Conservation (phyloP, 1,140 invertebrate species). For the Drosophila serrata region DNA sequence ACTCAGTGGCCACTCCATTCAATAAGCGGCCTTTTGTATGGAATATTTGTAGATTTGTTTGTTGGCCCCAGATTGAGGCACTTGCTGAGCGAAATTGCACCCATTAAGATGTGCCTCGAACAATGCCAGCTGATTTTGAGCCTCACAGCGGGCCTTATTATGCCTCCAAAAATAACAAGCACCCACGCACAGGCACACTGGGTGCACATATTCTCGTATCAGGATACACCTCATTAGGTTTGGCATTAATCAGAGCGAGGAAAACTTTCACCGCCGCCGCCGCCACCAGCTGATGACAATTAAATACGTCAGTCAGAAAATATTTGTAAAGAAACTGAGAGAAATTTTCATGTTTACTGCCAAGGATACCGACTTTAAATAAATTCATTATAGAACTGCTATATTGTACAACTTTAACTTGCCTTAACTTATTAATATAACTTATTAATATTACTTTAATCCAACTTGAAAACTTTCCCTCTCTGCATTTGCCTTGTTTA, state of each 20-base stretch:
- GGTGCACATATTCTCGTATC: slow-evolving; percentile 50
- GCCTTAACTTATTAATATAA: too few relatives aligned
- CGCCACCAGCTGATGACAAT: slow-evolving; percentile 53
- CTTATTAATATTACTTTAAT: neutral
- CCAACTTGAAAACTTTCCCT: neutral
- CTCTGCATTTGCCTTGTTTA: neutral
- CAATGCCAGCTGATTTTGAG: slow-evolving; percentile 62
- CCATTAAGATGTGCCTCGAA: slow-evolving; percentile 54
- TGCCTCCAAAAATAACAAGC: slow-evolving; percentile 53
- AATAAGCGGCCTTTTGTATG: slow-evolving; percentile 39
- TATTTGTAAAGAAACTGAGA: slow-evolving; percentile 38
- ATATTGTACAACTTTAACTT: too few relatives aligned
- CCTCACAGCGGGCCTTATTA: slow-evolving; percentile 43
- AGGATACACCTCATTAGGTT: slow-evolving; percentile 73
- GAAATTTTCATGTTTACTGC: too few relatives aligned
- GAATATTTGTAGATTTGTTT: slow-evolving; percentile 40
- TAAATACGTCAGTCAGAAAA: slow-evolving; percentile 66
- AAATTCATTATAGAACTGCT: too few relatives aligned
- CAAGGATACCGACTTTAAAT: too few relatives aligned
- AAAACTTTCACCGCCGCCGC: slow-evolving; percentile 17
- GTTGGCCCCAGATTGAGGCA: slow-evolving; percentile 29
- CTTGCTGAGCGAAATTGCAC: slow-evolving; percentile 52
- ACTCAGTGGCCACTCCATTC: slow-evolving; percentile 29
- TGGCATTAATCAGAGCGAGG: slow-evolving; percentile 65
- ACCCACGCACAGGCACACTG: slow-evolving; percentile 7